phyloP scores from a whole-genome alignment of 2,888 invertebrate genomes.

The Cheilosia scutellata region DNA sequence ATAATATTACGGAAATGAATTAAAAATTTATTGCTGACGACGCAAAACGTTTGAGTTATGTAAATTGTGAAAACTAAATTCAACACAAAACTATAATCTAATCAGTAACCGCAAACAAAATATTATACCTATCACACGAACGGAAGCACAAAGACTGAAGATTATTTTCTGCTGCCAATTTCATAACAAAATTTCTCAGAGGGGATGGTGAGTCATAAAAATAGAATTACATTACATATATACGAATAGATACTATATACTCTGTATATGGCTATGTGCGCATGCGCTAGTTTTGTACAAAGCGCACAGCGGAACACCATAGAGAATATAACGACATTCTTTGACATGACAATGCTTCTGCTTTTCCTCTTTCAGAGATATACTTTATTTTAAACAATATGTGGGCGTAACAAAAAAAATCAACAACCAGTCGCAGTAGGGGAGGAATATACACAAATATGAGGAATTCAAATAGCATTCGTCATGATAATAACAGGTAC shows the following conservation, averaged over 20 bases:
- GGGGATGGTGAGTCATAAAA: conserved; percentile 26
- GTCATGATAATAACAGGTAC: too few species aligned
- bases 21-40: conserved; percentile 8
- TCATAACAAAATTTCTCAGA: not conserved
- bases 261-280: not conserved
- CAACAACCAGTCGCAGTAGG: not conserved
- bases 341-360: not conserved
- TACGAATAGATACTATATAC: not conserved
- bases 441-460: too few species aligned
- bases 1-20: conserved; percentile 78
- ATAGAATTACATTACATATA: not conserved
- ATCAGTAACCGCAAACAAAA: conserved; percentile 12
- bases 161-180: not conserved
- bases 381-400: too few species aligned
- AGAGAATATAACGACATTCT: not conserved
- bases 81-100: conserved; percentile 2
- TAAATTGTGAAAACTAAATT: not conserved
- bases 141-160: conserved; percentile 45
- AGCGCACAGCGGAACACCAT: not conserved
- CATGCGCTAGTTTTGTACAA: conserved; percentile 32
- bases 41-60: conserved; percentile 6
- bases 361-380: too few species aligned
- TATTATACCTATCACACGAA: conserved; percentile 26
- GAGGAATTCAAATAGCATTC: too few species aligned
- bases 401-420: not conserved